Percentiles rank a stretch among this genome's conserved stretches.
These are phyloP conservation scores for Gymnothorax reevesii DNA, from an alignment of 2,797 vertebrate genomes.

Conservation along the genomic window DNA sequence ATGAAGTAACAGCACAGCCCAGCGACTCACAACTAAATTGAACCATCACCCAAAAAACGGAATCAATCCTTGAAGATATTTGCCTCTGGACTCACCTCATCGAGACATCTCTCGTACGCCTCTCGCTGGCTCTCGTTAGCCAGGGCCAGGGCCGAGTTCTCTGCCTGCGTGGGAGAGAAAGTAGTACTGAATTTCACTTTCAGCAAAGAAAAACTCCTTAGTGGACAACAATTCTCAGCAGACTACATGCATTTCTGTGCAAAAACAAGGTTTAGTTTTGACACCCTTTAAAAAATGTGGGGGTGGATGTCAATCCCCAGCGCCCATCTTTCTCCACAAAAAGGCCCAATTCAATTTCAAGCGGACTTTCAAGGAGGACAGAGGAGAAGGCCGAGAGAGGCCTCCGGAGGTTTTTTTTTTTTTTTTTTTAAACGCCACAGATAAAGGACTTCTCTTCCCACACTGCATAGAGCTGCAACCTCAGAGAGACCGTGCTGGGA, in stretches of 20 bases:
- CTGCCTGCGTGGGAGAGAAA: conserved; percentile 59
- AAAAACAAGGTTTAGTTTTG: neutral
- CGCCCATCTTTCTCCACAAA: neutral
- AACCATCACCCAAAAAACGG: neutral
- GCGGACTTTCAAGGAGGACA: neutral
- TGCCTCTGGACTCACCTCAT: conserved; percentile 67
- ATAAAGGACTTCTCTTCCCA: neutral
- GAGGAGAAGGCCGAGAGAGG: neutral
- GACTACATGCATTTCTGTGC: neutral
- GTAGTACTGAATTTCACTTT: neutral
- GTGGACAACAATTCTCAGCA: neutral
- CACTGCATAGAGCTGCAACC: neutral
- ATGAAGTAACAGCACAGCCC: neutral
- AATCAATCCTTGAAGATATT: neutral
- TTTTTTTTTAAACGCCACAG: neutral
- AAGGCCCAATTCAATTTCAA: conserved; percentile 16
- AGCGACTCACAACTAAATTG: neutral
- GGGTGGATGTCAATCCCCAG: neutral
- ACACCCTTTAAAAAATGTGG: neutral
- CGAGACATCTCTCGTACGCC: conserved; percentile 79
- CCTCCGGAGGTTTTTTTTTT: neutral
- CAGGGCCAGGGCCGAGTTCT: conserved; percentile 76
- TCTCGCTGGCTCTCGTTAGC: conserved; percentile 82
- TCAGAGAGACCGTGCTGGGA: conserved; percentile 13
- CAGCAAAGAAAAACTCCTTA: neutral